Percentiles rank a stretch among this genome's conserved stretches.
Conservation (phyloP, 2,113 vertebrate genomes). For the Hipposideros armiger region DNA sequence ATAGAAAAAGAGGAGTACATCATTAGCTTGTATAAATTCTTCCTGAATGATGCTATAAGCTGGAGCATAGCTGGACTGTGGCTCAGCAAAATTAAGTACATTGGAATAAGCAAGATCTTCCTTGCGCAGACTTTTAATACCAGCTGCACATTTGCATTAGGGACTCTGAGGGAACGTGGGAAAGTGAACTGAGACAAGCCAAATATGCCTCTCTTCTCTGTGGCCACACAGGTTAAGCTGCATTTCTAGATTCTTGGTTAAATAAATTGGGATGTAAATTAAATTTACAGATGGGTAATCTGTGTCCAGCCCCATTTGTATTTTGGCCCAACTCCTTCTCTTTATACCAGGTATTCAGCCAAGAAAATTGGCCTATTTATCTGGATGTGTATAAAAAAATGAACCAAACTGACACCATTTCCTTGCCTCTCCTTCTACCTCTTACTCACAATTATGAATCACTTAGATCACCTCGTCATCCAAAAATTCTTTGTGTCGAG, state of each 20-base stretch:
- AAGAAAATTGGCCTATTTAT: neutral
- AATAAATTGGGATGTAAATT: neutral
- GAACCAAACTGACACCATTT: accelerated
- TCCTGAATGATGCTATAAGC: neutral
- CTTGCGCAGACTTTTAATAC: neutral
- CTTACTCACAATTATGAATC: neutral
- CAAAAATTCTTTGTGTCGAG: neutral
- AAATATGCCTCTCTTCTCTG: neutral
- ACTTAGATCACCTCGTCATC: neutral
- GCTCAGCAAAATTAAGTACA: neutral
- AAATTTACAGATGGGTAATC: neutral
- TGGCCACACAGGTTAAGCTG: neutral
- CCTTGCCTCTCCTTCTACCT: neutral
- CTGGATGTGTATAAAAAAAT: neutral
- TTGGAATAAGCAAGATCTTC: neutral
- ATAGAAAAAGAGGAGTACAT: neutral
- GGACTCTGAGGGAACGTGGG: neutral
- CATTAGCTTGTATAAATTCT: neutral
- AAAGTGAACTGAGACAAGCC: neutral
- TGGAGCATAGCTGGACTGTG: neutral
- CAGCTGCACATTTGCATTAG: neutral
- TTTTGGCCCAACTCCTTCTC: neutral
- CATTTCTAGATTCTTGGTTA: neutral
- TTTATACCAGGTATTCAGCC: neutral
- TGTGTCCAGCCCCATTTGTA: neutral